Evolutionary conservation across 2,113 vertebrate genomes (phyloP).

Genomic region (Aix galericulata): DNA sequence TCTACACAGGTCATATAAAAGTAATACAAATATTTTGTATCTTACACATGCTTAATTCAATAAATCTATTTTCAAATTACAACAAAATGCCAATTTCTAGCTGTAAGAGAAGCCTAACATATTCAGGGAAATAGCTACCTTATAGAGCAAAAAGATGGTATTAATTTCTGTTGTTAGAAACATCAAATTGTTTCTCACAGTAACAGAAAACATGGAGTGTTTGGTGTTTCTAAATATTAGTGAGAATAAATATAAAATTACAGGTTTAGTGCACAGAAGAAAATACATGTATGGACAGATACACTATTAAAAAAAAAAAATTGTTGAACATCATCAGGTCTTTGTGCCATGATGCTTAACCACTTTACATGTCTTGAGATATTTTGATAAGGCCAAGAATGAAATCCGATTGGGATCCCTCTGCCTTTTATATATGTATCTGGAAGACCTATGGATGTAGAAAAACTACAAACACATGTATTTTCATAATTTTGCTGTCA

Average conservation of each 20-base stretch:
- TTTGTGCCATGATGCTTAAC: neutral
- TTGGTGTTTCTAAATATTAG: neutral
- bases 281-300: neutral
- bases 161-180: neutral
- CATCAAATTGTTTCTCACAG: neutral
- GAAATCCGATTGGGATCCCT: neutral
- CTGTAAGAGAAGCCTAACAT: neutral
- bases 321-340: neutral
- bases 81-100: neutral
- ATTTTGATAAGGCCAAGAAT: neutral
- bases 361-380: neutral
- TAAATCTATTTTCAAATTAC: neutral
- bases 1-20: neutral
- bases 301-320: neutral
- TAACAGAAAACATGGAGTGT: neutral
- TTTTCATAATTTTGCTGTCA: neutral
- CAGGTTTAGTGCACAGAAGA: neutral
- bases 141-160: neutral
- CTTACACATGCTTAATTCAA: neutral
- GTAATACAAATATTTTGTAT: neutral
- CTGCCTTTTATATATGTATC: neutral
- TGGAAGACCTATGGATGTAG: neutral
- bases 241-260: neutral
- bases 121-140: neutral
- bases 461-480: neutral